Evolutionary conservation across 2,888 invertebrate genomes (phyloP), one percentile per base, ranked within the genome.

Genomic region (Deroplatys truncata): DNA sequence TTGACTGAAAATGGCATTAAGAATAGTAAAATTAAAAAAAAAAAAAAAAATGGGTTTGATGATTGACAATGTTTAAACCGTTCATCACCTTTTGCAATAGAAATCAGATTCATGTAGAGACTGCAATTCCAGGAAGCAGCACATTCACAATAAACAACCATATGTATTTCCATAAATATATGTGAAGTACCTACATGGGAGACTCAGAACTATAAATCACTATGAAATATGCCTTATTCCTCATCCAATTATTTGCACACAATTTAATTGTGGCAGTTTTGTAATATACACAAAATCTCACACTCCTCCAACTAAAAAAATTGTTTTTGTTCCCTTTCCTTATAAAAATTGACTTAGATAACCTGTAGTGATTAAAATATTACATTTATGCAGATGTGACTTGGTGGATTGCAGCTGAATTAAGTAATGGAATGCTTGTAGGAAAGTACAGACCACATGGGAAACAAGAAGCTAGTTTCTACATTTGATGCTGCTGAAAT

Each of bases 321-420:
- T 72, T 72, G 56, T 20, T 72, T 72, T 72, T 72, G 56, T 25
- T 72, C 56, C 56, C 56, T 72, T 72, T 72, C 56, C 56, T 20
- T 25, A 72, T 72, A 16, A 72, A 25, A 72, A 72, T 72, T 72
- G 56, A 72, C 56, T 72, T 72, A 20, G 56, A 25, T 72, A 72
- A 72, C 56, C 56, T 72, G 56, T 72, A 72, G 0, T 25, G 25
- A 72, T 72, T 72, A 72, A 72, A 72, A 72, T 25, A 20, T 72
- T 43, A 72, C 7, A 72, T 20, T 72, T 43, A 87, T 87, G 87
- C 87, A 87, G 35, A 87, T 87, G 87, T 87, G 87, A 87, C 82
- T 87, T 87, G 87, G 87, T 87, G 87, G 87, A 87, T 28, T 20
- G 31, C 25, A 82, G 15, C 56, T 72, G 56, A 72, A 72, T 20